Conservation (phyloP, 2,113 vertebrate genomes). For the Eurystomus gularis region DNA sequence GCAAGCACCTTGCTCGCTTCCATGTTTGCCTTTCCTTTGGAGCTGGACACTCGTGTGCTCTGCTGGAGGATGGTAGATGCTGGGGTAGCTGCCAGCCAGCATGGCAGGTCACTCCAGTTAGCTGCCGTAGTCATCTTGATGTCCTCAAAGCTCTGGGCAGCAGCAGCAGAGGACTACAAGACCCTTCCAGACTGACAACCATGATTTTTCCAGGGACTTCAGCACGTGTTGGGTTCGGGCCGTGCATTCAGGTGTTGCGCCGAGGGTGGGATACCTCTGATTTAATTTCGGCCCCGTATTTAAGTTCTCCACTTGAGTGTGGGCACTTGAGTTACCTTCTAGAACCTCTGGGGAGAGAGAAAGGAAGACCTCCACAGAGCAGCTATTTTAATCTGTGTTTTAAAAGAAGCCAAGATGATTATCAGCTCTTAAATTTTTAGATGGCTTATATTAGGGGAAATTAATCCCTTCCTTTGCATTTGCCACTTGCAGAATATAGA, state of each 20-base stretch:
- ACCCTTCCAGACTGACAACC: background rate
- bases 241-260: background rate
- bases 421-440: background rate
- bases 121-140: too few relatives aligned
- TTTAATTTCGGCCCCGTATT: background rate
- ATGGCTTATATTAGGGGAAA: background rate
- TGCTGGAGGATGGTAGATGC: too few relatives aligned
- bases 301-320: background rate
- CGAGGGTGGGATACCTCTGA: background rate
- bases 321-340: background rate
- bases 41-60: too few relatives aligned
- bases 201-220: background rate
- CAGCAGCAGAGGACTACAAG: background rate
- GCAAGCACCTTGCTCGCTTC: too few relatives aligned
- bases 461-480: background rate
- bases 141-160: background rate
- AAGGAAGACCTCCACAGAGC: background rate
- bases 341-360: background rate
- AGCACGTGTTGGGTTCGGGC: background rate
- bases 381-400: background rate
- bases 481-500: background rate
- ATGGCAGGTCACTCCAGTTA: too few relatives aligned
- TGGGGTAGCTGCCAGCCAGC: too few relatives aligned
- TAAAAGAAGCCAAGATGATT: conserved; percentile 4
- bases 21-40: too few relatives aligned